These are phyloP conservation scores for Gryllus longicercus DNA, from an alignment of 2,888 invertebrate species.

Conservation along the genomic window DNA sequence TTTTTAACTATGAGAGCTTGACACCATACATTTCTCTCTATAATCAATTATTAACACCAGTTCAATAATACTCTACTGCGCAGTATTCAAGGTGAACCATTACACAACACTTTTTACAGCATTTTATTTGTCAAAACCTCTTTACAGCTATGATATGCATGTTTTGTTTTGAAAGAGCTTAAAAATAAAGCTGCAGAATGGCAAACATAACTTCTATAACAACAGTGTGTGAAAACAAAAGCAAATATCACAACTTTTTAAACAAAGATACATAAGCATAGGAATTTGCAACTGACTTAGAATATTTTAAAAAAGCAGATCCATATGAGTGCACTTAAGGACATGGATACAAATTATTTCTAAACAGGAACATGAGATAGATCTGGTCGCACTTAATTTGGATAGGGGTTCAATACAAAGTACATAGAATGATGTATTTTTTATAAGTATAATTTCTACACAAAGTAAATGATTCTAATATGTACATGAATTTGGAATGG, in stretches of 20 bases:
- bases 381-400: too few relatives aligned
- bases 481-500: too few relatives aligned
- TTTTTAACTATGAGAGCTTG: too few relatives aligned
- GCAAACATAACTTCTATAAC: background rate
- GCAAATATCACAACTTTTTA: slow-evolving; percentile 11
- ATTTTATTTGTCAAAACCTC: slow-evolving; percentile 78
- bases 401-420: background rate
- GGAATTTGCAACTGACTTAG: slow-evolving; percentile 38
- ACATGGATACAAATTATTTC: slow-evolving; percentile 32
- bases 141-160: slow-evolving; percentile 93
- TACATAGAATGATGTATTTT: background rate
- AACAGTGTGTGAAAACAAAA: slow-evolving; percentile 19
- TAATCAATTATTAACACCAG: background rate
- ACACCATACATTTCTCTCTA: too few relatives aligned
- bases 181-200: slow-evolving; percentile 48
- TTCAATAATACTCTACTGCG: background rate
- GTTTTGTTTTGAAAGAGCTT: slow-evolving; percentile 65
- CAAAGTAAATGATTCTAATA: too few relatives aligned
- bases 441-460: background rate
- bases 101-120: slow-evolving; percentile 37
- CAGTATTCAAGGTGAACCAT: slow-evolving; percentile 29
- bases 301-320: slow-evolving; percentile 36
- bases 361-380: slow-evolving; percentile 32
- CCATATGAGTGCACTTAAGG: slow-evolving; percentile 35
- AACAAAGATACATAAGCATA: slow-evolving; percentile 35